A percentile compares a stretch with the other conserved stretches of the same genome.
Evolutionary conservation across 2,113 vertebrate species (phyloP).

Genomic region (Bos taurus): ARS-UCD2.0 NC_037331.1:19487501-19488000

Average conservation of each 20-base stretch:
- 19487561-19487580: neutral
- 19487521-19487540: neutral
- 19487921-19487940: too few species aligned
- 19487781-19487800: neutral
- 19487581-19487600: neutral
- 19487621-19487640: neutral
- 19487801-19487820: neutral
- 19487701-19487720: neutral
- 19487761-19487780: neutral
- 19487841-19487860: neutral
- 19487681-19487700: neutral
- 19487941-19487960: too few species aligned
- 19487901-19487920: too few species aligned
- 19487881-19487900: neutral
- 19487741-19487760: neutral
- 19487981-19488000: too few species aligned
- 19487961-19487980: too few species aligned
- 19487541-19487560: neutral
- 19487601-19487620: neutral
- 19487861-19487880: neutral
- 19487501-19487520: neutral
- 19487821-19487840: neutral
- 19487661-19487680: neutral
- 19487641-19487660: neutral
- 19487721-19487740: neutral